phyloP scores from a whole-genome alignment of 2,888 invertebrate species.

The Strigamia crassipes region DNA sequence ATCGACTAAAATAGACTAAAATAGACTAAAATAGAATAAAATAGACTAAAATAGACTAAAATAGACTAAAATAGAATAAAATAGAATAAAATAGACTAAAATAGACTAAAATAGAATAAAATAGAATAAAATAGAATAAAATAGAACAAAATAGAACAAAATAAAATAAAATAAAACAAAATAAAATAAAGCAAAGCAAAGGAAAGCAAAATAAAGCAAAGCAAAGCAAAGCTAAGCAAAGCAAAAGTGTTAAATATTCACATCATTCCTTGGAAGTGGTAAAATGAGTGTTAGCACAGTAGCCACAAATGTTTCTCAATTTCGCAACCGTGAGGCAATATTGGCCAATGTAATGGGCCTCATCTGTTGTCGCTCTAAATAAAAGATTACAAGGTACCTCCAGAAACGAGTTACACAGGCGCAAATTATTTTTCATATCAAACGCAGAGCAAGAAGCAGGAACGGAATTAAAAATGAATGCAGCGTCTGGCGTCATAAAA shows the following conservation, averaged over 20 bases:
- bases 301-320: constrained; percentile 32
- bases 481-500: constrained; percentile 28
- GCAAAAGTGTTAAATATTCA: constrained; percentile 22
- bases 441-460: not conserved
- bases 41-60: too few species aligned
- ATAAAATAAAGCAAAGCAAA: too few species aligned
- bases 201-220: too few species aligned
- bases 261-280: not conserved
- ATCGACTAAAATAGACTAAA: too few species aligned
- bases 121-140: too few species aligned
- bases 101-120: too few species aligned
- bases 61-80: too few species aligned
- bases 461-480: constrained; percentile 33
- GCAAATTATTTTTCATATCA: constrained; percentile 37
- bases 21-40: too few species aligned
- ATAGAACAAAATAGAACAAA: too few species aligned
- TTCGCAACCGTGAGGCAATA: constrained; percentile 13
- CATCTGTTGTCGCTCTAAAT: constrained; percentile 40
- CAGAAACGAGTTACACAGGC: constrained; percentile 28
- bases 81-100: too few species aligned
- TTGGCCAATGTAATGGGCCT: constrained; percentile 38
- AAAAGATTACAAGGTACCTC: constrained; percentile 28
- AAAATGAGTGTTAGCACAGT: constrained; percentile 23
- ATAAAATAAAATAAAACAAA: too few species aligned
- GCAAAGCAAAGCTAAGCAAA: not conserved